Percentiles rank a stretch among this genome's conserved stretches.
Evolutionary conservation across 1,140 invertebrate species (phyloP).

Genomic region (Drosophila grimshawi): DNA sequence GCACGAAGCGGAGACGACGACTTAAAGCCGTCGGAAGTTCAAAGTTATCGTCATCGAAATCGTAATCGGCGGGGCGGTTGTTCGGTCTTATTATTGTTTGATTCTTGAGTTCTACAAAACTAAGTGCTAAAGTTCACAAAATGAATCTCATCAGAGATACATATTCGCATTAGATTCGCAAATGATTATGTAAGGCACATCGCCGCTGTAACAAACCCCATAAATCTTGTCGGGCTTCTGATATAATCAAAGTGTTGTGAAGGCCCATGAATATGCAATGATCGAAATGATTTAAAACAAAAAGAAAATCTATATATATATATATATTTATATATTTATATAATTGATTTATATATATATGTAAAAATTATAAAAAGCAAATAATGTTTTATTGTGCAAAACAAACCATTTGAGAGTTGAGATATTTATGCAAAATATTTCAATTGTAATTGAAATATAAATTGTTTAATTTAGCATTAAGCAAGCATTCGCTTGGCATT

Average conservation of each 20-base stretch:
- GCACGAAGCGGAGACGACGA: conserved; percentile 28
- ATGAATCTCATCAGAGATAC: conserved; percentile 17
- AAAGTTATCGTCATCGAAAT: conserved; percentile 29
- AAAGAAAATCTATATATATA: conserved; percentile 3
- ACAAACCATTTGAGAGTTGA: conserved; percentile 30
- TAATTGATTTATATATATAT: conserved; percentile 23
- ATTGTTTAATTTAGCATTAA: conserved; percentile 46
- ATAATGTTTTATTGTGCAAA: conserved; percentile 28
- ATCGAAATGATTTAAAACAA: conserved; percentile 36
- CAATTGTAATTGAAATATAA: conserved; percentile 48
- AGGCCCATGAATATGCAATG: conserved; percentile 69
- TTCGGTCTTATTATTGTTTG: conserved; percentile 6
- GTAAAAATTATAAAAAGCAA: conserved; percentile 21
- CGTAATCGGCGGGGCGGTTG: conserved; percentile 22
- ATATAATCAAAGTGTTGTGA: conserved; percentile 61
- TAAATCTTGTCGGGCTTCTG: conserved; percentile 59
- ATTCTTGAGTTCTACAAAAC: neutral
- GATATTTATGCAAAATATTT: conserved; percentile 35
- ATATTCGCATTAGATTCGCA: conserved; percentile 67
- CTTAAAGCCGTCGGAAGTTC: conserved; percentile 65
- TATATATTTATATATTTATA: neutral
- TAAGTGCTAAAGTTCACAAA: conserved; percentile 16
- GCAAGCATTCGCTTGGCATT: conserved; percentile 40
- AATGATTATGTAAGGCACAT: conserved; percentile 40
- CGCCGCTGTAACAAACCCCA: conserved; percentile 61